Evolutionary conservation across 2,888 invertebrate species (phyloP), one percentile per base, ranked within the genome.

Genomic region (Thelaira solivaga): DNA sequence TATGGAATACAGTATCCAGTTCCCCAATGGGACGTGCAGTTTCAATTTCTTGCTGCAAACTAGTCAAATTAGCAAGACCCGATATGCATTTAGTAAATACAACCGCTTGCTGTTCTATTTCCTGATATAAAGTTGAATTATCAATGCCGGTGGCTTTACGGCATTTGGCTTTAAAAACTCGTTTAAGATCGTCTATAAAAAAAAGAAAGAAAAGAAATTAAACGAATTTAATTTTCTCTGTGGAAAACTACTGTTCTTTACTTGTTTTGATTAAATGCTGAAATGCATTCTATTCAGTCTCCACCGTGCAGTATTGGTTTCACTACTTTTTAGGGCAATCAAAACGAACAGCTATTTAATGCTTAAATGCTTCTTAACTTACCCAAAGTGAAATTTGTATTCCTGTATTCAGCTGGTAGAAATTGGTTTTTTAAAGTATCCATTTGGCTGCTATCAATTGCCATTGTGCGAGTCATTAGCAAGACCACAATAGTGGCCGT

Each of bases 1-100:
- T 93, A 83, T 92, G 91, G 83, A 94, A 94, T 0, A 94, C 94
- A 5, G 91, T 90, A 83, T 94, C 94, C 36, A 94, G 89, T 79
- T 92, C 92, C 0, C 94, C 94, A 4, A 82, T 76, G 0, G 93
- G 93, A 80, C 92, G 93, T 0, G 94, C 93, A 2, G 87, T 88
- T 55, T 94, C 93, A 68, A 95, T 92, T 85, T 95, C 94, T 1
- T 90, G 85, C 81, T 93, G 90, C 4, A 95, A 83, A 3, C 88
- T 85, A 0, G 90, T 90, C 7, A 90, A 76, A 84, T 95, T 91
- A 0, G 94, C 90, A 36, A 94, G 86, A 0, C 86, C 85, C 61
- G 90, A 88, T 1, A 94, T 76, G 83, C 95, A 96, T 1, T 86
- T 83, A 68, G 88, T 84, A 8, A 94, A 85, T 0, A 84, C 85